Percentiles rank a stretch among this genome's conserved stretches.
Conservation (phyloP, 1,140 invertebrate species). For the Chelonus insularis region DNA sequence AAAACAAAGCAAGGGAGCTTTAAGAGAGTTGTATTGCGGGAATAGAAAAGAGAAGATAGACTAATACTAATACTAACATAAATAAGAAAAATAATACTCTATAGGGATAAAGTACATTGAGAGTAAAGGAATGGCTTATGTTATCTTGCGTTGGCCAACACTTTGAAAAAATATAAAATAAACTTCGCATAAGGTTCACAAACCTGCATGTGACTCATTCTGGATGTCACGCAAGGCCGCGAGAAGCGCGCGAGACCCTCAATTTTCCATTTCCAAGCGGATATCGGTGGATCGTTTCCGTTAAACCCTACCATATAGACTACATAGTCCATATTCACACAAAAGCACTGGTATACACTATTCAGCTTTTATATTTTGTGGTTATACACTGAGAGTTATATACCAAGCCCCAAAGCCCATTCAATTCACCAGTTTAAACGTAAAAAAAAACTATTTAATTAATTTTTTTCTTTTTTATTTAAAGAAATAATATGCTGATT, state of each 20-base stretch:
- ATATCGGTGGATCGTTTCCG: constrained; percentile 23
- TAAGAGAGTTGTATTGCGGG: background rate
- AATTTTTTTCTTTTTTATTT: too few species aligned
- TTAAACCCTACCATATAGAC: background rate
- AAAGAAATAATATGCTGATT: too few species aligned
- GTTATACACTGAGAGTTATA: background rate
- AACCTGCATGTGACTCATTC: constrained; percentile 37
- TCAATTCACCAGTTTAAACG: background rate
- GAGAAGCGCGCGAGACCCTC: background rate
- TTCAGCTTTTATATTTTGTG: constrained; percentile 6
- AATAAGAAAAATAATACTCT: too few species aligned
- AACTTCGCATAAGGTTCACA: constrained; percentile 30
- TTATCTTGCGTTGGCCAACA: too few species aligned
- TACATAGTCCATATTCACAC: background rate
- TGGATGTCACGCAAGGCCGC: constrained; percentile 37
- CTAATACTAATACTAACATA: too few species aligned
- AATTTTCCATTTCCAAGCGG: constrained; percentile 13
- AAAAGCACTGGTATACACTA: background rate
- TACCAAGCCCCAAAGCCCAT: background rate
- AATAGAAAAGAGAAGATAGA: too few species aligned
- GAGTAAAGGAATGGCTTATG: too few species aligned
- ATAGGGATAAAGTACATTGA: too few species aligned
- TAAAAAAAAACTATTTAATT: background rate
- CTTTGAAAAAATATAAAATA: background rate
- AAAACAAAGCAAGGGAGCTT: background rate